Base-by-base conservation (phyloP, 2,113 vertebrate species). In the Monopterus albus region DNA sequence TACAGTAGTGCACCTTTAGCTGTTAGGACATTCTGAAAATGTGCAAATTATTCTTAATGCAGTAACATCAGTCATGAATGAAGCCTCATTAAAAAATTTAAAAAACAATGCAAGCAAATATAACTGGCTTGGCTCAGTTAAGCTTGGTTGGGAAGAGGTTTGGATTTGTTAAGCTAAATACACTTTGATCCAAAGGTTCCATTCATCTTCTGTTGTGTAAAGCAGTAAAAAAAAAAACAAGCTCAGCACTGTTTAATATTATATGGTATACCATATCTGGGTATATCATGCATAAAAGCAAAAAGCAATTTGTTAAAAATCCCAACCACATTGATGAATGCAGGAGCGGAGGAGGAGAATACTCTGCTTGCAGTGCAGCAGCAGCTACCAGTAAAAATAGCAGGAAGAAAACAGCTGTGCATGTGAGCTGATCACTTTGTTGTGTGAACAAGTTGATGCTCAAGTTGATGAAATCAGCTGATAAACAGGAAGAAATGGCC, bases 161-260 rank as follows among this genome's bases (percentile, higher is more conserved):
- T 63, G 49, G 49, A 71, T 25, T 68, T 61, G 6, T 63, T n/a
- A 66, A 64, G n/a, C 33, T 1, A 29, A 61, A 74, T 53, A 7
- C 38, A 61, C 39, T 72, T 67, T 63, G 45, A 79, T 55, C 68
- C 35, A 68, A 7, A 42, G 18, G 57, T 36, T 72, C 3, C 40
- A 66, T 62, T 71, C 51, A 62, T n/a, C n/a, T n/a, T n/a, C n/a
- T n/a, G n/a, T n/a, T n/a, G n/a, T 42, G 50, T 18, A 42, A 14
- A 65, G 31, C 49, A 58, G 57, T 70, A 69, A 80, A 72, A 72
- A 31, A 3, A 53, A 5, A 39, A 21, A 38, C 47, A 12, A 66
- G 23, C 2, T 58, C 17, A 56, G 43, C 9, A 36, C n/a, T 20
- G 5, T 15, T n/a, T n/a, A n/a, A n/a, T n/a, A n/a, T n/a, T 26